These are phyloP conservation scores for Eciton burchellii DNA, from an alignment of 1,140 invertebrate genomes.

Conservation along the genomic window DNA sequence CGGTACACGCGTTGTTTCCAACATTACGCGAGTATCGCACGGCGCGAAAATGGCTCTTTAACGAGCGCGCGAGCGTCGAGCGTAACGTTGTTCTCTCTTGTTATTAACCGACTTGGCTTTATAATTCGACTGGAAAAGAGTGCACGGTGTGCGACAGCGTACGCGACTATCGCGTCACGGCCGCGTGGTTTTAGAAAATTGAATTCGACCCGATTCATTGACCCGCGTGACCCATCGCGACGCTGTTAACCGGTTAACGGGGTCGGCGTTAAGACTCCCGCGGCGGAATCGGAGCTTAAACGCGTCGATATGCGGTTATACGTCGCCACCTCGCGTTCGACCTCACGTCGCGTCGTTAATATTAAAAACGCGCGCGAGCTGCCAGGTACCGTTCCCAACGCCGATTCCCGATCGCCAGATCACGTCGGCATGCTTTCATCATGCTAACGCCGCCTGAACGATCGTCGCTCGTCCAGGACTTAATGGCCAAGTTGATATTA, in stretches of 20 bases:
- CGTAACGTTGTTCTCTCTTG: neutral
- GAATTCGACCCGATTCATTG: constrained; percentile 74
- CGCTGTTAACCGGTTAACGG: constrained; percentile 69
- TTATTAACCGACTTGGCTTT: neutral
- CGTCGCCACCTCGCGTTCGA: constrained; percentile 7
- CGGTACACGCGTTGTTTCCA: no score
- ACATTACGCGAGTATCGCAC: no score
- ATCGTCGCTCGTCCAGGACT: constrained; percentile 15
- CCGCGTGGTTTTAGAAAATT: constrained; percentile 68
- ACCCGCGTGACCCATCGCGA: constrained; percentile 67
- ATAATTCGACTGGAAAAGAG: neutral
- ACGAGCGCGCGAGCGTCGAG: no score
- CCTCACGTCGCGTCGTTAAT: constrained; percentile 40
- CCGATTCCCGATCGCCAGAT: constrained; percentile 34
- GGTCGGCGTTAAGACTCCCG: constrained; percentile 70
- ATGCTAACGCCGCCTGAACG: neutral
- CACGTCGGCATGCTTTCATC: constrained; percentile 16
- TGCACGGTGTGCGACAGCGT: neutral
- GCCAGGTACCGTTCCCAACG: constrained; percentile 44
- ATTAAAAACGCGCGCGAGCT: constrained; percentile 38
- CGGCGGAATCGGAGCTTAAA: constrained; percentile 67
- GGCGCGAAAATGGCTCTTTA: neutral
- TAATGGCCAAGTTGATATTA: constrained; percentile 30
- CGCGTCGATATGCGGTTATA: constrained; percentile 25
- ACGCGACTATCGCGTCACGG: neutral